These are phyloP conservation scores for Perca schrenkii DNA, from an alignment of 2,113 vertebrate species.

Conservation along the genomic window DNA sequence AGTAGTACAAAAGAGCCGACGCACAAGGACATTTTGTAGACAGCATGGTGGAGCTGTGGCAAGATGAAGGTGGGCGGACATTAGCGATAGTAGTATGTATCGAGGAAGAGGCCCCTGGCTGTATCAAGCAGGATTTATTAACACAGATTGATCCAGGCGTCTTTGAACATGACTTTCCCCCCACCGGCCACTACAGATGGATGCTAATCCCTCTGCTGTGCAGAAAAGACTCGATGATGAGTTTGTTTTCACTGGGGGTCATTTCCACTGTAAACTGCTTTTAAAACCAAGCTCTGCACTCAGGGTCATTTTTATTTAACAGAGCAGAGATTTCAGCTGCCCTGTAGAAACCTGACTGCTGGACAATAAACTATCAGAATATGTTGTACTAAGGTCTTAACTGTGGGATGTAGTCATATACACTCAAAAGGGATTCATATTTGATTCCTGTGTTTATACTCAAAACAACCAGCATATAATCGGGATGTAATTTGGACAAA, in stretches of 20 bases:
- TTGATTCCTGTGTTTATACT: not conserved
- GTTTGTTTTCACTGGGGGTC: constrained; percentile 60
- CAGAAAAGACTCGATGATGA: constrained; percentile 49
- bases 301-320: constrained; percentile 18
- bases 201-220: constrained; percentile 66
- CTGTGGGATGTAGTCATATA: not conserved
- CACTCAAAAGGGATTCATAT: not conserved
- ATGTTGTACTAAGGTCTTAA: not conserved
- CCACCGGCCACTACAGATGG: constrained; percentile 58
- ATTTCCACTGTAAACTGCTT: constrained; percentile 47
- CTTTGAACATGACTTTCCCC: constrained; percentile 80
- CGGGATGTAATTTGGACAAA: not conserved
- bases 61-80: constrained; percentile 49
- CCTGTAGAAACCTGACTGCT: not conserved
- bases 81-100: constrained; percentile 73
- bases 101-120: constrained; percentile 71
- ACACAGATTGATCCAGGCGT: constrained; percentile 74
- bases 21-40: constrained; percentile 52
- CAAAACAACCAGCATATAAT: not conserved
- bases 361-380: not conserved
- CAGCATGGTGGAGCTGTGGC: not conserved
- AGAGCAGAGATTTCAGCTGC: not conserved
- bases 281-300: constrained; percentile 4
- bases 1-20: constrained; percentile 17
- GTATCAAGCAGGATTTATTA: constrained; percentile 79